Base-by-base conservation (phyloP, 2,113 vertebrate species). In the Bucco capensis region DNA sequence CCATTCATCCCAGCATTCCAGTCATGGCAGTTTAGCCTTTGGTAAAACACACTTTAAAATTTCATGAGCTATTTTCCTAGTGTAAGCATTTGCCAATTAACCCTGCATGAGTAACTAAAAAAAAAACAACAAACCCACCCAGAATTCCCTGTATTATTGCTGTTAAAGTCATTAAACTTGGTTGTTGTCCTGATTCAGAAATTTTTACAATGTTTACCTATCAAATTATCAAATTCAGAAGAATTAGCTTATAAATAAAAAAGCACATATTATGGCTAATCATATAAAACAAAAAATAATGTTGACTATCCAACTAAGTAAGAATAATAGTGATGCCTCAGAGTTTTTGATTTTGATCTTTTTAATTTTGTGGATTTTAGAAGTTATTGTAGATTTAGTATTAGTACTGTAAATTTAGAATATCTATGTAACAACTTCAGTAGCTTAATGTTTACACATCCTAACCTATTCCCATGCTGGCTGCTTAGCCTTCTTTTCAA, bases 71-170 rank as follows among this genome's bases (percentile, higher is more conserved):
- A 44, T 28, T 21, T 72, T 80, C 21, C 12, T 24, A 44, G 17
- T 64, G 11, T 16, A 58, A 83, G 13, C 3, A 53, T 35, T 79
- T 71, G 30, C 9, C 51, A 79, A 30, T 61, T 56, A 83, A 37
- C n/a, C 6, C 18, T 54, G 9, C 9, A 46, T 17, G 31, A n/a
- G 9, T 49, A 86, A 31, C 24, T 49, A n/a, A 50, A 78, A 82
- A 35, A 38, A n/a, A n/a, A n/a, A n/a, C n/a, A n/a, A n/a, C n/a
- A 31, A 0, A 1, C 9, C 5, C 2, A 47, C 6, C 6, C 27
- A 27, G 3, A 53, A 53, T 9, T 44, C 27, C 8, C 10, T 75
- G 22, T 30, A 35, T 5, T 2, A 2, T 19, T 22, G 79, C 19
- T n/a, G 31, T 14, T 72, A 64, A 76, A 47, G 77, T 37, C 12